phyloP scores from a whole-genome alignment of 2,797 vertebrate genomes.

The Sphenodon punctatus region DNA sequence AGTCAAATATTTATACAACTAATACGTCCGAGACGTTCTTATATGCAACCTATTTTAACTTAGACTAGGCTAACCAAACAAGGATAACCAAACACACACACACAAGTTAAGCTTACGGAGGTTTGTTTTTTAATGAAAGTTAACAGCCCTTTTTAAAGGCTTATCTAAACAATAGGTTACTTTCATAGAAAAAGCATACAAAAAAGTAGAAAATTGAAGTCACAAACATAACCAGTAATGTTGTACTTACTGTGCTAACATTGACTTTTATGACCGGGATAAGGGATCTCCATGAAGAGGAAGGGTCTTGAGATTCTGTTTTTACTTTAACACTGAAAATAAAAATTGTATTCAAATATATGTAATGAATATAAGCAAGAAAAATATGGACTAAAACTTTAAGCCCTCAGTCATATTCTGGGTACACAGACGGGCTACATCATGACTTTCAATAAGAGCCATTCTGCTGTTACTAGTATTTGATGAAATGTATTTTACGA shows the following conservation, averaged over 20 bases:
- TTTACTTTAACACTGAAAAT: conserved; percentile 86
- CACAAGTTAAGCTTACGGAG: too few relatives aligned
- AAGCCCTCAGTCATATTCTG: background rate
- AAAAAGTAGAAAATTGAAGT: too few relatives aligned
- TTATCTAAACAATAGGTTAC: background rate
- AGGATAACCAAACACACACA: too few relatives aligned
- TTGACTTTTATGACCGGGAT: conserved; percentile 98
- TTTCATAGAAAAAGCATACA: background rate
- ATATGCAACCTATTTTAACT: too few relatives aligned
- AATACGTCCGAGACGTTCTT: too few relatives aligned
- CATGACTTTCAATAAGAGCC: background rate
- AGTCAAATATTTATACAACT: too few relatives aligned
- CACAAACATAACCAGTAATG: background rate
- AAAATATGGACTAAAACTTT: background rate
- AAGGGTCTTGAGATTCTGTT: conserved; percentile 88
- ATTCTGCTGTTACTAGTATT: background rate
- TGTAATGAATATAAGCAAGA: background rate
- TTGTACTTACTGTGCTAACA: conserved; percentile 93
- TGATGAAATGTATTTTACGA: background rate
- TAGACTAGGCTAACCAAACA: too few relatives aligned
- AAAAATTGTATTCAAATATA: background rate
- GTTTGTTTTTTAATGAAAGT: too few relatives aligned
- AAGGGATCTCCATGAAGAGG: conserved; percentile 96
- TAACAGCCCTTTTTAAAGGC: too few relatives aligned
- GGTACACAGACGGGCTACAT: background rate